Percentiles rank a stretch among this genome's conserved stretches.
These are phyloP conservation scores for Gari tellinella DNA, from an alignment of 2,888 invertebrate genomes.

Conservation along the genomic window DNA sequence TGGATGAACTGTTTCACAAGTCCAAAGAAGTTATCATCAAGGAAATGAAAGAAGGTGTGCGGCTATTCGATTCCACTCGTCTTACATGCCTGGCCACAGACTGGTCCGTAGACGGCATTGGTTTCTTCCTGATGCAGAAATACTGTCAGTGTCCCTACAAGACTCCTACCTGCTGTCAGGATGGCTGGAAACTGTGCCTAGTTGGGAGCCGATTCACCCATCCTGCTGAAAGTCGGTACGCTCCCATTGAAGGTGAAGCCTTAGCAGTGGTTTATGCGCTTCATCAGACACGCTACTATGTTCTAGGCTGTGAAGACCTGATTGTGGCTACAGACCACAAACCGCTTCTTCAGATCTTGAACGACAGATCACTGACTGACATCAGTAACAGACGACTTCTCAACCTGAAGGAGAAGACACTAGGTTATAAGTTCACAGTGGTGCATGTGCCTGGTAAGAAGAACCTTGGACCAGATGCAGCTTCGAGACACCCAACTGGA, in stretches of 20 bases:
- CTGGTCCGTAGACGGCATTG: constrained; percentile 58
- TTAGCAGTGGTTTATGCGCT: constrained; percentile 42
- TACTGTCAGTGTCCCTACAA: constrained; percentile 42
- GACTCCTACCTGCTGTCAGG: constrained; percentile 50
- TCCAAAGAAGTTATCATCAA: constrained; percentile 49
- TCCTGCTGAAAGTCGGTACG: constrained; percentile 44
- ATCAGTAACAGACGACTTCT: constrained; percentile 46
- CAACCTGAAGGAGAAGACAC: no score
- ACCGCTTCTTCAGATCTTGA: constrained; percentile 48
- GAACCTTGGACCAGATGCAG: no score
- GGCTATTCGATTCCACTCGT: constrained; percentile 49
- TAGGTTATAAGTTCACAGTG: no score
- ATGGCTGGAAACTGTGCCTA: constrained; percentile 55
- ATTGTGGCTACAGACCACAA: constrained; percentile 49
- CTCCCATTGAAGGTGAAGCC: constrained; percentile 55
- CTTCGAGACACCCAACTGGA: no score
- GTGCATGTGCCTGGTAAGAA: no score
- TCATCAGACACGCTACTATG: constrained; percentile 39
- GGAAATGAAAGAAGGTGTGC: constrained; percentile 54
- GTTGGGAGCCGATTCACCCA: constrained; percentile 62
- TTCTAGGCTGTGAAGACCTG: constrained; percentile 44
- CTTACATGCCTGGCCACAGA: constrained; percentile 56
- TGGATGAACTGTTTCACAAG: constrained; percentile 27
- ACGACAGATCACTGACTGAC: constrained; percentile 46
- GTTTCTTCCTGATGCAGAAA: constrained; percentile 57